Percentiles rank a stretch among this genome's conserved stretches.
phyloP scores from a whole-genome alignment of 1,140 invertebrate genomes.

The Arion vulgaris region DNA sequence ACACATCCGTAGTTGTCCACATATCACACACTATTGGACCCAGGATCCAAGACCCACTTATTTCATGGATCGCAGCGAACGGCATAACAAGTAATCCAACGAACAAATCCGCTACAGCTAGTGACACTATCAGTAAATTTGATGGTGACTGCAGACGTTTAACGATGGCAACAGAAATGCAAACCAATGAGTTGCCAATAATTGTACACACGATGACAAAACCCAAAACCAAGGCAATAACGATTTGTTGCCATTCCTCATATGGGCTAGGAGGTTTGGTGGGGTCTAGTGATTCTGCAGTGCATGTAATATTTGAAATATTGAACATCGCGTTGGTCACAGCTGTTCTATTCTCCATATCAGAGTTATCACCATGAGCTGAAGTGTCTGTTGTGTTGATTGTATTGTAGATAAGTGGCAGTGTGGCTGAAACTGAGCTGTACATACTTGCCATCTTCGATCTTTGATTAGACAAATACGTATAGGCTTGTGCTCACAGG shows the following conservation, averaged over 20 bases:
- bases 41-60: conserved; percentile 71
- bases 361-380: background rate
- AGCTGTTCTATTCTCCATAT: background rate
- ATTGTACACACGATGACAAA: conserved; percentile 70
- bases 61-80: conserved; percentile 74
- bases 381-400: background rate
- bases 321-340: background rate
- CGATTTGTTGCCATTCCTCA: conserved; percentile 36
- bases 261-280: background rate
- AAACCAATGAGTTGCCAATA: conserved; percentile 74
- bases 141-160: conserved; percentile 76
- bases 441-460: background rate
- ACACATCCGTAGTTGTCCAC: conserved; percentile 75
- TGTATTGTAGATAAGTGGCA: background rate
- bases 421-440: background rate
- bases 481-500: too few species aligned
- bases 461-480: too few species aligned
- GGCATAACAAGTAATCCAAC: conserved; percentile 83
- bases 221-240: conserved; percentile 65
- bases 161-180: conserved; percentile 74
- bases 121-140: conserved; percentile 82
- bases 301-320: background rate
- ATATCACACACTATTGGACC: conserved; percentile 73
- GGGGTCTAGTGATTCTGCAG: background rate
- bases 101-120: conserved; percentile 82